Evolutionary conservation across 2,113 vertebrate genomes (phyloP), one percentile per base, ranked within the genome.

Genomic region (Calidris pugnax): DNA sequence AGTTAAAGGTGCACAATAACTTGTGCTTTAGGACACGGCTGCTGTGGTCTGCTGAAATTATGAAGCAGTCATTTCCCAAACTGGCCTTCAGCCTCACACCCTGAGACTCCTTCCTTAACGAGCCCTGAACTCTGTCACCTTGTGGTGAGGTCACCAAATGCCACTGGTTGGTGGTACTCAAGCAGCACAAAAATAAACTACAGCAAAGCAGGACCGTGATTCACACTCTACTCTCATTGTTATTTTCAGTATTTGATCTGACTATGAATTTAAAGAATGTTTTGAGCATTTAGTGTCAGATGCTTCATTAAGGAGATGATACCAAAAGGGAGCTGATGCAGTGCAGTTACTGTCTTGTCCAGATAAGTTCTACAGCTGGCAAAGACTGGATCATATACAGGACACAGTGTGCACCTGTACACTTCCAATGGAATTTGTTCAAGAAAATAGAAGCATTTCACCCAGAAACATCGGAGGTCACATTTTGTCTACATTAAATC

Each of bases 401-500:
- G 81, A 73, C 88, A 91, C 56, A 81, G 86, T 19, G 50, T 92
- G 90, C 95, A 97, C 95, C 96, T 97, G 89, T 90, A 96, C 50
- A 80, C 33, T 84, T 83, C 92, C 85, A 90, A 45, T 87, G 92
- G 96, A 97, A 97, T 97, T 94, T 96, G 88, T 69, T 92, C 95
- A 95, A 94, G 86, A 96, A 97, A 97, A 97, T 90, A 97, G 87
- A 97, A 95, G 92, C 75, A 91, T 87, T 91, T 96, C 91, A 97
- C 93, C 94, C 96, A 96, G 94, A 97, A 96, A 95, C 87, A 92
- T 41, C 5, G 4, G 85, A 96, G 92, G 95, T 97, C 95, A 95
- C 93, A 96, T 96, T 97, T 93, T 97, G 95, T 96, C 97, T 93
- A 95, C 39, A 97, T 80, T 93, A 96, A 96, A 95, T 96, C 95